Evolutionary conservation across 2,888 invertebrate species (phyloP), one percentile per base, ranked within the genome.

Genomic region (Drosophila bunnanda): DNA sequence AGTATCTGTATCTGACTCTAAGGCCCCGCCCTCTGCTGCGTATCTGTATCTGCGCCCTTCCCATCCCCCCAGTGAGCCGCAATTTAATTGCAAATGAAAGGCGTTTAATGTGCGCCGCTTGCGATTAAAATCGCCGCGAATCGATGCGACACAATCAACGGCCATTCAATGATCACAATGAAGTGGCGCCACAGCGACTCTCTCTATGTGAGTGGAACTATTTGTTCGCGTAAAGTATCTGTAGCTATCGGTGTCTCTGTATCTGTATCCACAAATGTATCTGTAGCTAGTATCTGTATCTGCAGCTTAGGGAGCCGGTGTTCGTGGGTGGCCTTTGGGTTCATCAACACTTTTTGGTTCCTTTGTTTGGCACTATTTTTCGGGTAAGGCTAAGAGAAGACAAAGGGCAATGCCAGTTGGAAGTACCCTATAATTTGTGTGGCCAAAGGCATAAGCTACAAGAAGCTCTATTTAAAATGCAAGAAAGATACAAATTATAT

Each of bases 11-110:
- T 48, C 22, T 67, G 39, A 52, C 61, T 65, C 22, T 65, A 34
- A 46, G 32, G 53, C 55, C 52, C 50, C 58, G 52, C 59, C 53
- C 50, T 70, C 54, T 67, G 4, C 17, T 17, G 17, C 3, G 20
- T 20, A 41, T 20, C 20, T 44, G 58, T 48, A 22, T 55, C 15
- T 53, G 22, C 39, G 41, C 58, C 44, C 39, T 8, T 28, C 25
- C 58, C n/a, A n/a, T 20, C 17, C 58, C n/a, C 34, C 65, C 50
- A 64, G 53, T 53, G 43, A 28, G 52, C 73, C 65, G 70, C 74
- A 76, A 83, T 85, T 78, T 88, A 85, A 88, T 88, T 88, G 89
- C 89, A 89, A 89, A 87, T 83, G 82, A 79, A 88, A 83, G 85
- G 87, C 89, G 83, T 89, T 85, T 88, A 88, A 85, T 80, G 69